A percentile compares a stretch with the other conserved stretches of the same genome.
Evolutionary conservation across 2,113 vertebrate species (phyloP).

Genomic region (Pycnonotus jocosus): DNA sequence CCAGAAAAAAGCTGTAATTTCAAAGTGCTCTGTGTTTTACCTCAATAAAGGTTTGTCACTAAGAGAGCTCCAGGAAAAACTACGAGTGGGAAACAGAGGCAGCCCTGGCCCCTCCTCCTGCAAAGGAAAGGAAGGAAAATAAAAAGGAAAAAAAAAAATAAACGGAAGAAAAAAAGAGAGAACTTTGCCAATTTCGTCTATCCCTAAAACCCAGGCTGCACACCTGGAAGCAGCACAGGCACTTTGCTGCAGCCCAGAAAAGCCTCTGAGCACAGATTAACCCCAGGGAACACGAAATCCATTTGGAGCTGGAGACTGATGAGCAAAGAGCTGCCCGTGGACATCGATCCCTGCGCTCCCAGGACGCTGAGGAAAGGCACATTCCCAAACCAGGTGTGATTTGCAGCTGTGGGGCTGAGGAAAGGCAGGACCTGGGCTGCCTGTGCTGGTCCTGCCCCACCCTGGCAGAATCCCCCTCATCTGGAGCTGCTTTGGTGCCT

Average conservation of each 20-base stretch:
- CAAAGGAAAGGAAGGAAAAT: fast-evolving
- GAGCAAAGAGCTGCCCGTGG: not conserved
- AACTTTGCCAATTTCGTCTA: not conserved
- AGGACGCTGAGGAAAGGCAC: fast-evolving
- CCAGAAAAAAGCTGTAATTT: not conserved
- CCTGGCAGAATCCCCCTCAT: not conserved
- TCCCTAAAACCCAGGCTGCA: not conserved
- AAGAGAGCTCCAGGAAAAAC: not conserved
- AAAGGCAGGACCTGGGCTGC: fast-evolving
- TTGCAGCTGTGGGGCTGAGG: not conserved
- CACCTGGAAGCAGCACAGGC: not conserved
- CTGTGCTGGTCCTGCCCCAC: not conserved
- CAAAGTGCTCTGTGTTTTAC: not conserved
- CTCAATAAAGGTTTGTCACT: not conserved
- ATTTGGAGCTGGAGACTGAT: not conserved
- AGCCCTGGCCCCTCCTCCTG: not conserved
- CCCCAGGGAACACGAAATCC: fast-evolving
- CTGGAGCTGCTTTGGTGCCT: not conserved
- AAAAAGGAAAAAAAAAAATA: fast-evolving
- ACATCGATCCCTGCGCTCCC: not conserved
- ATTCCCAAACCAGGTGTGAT: not conserved
- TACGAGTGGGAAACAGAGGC: not conserved
- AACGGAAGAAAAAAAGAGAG: fast-evolving
- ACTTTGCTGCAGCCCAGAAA: not conserved
- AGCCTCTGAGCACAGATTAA: not conserved